Evolutionary conservation across 2,797 vertebrate genomes (phyloP).

Genomic region (Muraenolepis orangiensis): DNA sequence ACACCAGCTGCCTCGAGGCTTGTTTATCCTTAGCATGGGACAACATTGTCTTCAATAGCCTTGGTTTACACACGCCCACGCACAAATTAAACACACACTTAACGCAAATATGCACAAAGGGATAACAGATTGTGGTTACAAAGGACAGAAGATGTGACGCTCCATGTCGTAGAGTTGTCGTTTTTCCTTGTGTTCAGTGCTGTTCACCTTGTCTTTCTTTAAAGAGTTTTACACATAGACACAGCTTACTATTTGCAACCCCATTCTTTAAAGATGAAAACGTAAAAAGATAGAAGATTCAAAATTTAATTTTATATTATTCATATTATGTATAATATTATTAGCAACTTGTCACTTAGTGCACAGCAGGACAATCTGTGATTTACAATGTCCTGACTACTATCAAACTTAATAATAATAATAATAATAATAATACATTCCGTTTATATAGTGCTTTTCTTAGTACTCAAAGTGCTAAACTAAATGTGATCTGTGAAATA

Average conservation of each 20-base stretch:
- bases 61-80: neutral
- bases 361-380: neutral
- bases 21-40: no score
- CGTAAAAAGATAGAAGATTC: neutral
- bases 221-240: neutral
- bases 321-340: neutral
- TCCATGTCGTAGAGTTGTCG: no score
- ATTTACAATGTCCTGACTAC: neutral
- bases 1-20: no score
- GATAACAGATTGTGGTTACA: neutral
- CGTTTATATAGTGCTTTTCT: no score
- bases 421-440: no score
- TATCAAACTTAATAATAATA: no score
- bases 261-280: neutral
- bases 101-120: conserved; percentile 1
- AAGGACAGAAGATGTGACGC: no score
- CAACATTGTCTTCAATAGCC: no score
- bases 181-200: neutral
- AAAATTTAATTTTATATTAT: neutral
- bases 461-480: no score
- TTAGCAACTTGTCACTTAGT: neutral
- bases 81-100: neutral
- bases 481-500: neutral
- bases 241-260: neutral
- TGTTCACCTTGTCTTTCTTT: no score